Evolutionary conservation across 2,113 vertebrate genomes (phyloP).

Genomic region (Larimichthys crocea): DNA sequence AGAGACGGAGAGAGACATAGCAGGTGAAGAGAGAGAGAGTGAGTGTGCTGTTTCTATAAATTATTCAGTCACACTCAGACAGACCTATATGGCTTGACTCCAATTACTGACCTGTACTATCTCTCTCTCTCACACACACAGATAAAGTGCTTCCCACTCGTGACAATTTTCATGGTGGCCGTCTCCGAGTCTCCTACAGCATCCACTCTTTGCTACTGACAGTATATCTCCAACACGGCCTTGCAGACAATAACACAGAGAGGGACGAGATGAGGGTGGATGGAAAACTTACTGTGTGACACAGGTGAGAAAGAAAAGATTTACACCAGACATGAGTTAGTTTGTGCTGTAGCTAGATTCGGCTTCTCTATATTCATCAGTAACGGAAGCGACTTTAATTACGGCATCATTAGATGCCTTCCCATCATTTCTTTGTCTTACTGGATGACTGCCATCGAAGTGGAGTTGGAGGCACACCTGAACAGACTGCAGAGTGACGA

Average conservation of each 20-base stretch:
- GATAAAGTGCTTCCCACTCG: constrained; percentile 25
- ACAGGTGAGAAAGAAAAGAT: not conserved
- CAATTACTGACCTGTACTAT: constrained; percentile 68
- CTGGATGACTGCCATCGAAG: not conserved
- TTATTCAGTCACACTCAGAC: constrained; percentile 75
- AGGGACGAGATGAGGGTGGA: not conserved
- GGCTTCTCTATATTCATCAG: not conserved
- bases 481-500: not conserved
- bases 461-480: too few species aligned
- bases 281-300: not conserved
- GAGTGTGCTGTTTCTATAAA: constrained; percentile 54
- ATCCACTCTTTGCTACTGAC: constrained; percentile 10
- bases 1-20: constrained; percentile 3
- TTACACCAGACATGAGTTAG: not conserved
- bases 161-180: constrained; percentile 42
- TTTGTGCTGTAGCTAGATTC: too few species aligned
- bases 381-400: not conserved
- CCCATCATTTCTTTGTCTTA: not conserved
- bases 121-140: constrained; percentile 6
- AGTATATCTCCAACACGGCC: constrained; percentile 2
- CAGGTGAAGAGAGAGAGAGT: constrained; percentile 8
- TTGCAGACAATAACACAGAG: not conserved
- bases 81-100: constrained; percentile 60
- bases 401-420: not conserved
- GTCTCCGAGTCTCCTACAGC: constrained; percentile 48